Percentiles rank a stretch among this genome's conserved stretches.
Conservation (phyloP, 92 coral and sea anemone species). For the Blastomussa wellsi region DNA sequence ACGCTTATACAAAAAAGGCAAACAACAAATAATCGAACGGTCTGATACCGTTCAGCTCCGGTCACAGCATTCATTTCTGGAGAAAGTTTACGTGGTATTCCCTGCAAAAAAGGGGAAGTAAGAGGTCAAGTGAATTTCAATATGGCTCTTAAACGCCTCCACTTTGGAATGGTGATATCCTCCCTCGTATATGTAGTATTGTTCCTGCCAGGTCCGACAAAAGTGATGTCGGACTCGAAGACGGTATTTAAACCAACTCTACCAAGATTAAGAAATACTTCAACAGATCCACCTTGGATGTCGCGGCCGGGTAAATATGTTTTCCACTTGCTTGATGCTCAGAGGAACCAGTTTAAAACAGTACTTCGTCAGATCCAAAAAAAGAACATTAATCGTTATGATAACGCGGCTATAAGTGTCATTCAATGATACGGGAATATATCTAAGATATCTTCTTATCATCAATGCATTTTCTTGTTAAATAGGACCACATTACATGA, state of each 20-base stretch:
- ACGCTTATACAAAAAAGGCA: background rate
- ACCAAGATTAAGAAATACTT: background rate
- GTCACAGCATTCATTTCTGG: background rate
- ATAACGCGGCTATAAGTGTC: background rate
- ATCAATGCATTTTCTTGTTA: background rate
- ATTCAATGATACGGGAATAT: background rate
- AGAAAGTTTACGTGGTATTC: background rate
- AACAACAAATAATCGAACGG: slow-evolving; percentile 1
- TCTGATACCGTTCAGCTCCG: background rate
- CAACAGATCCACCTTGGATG: slow-evolving; percentile 29
- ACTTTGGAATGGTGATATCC: background rate
- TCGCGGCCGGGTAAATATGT: slow-evolving; percentile 21
- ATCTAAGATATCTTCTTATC: background rate
- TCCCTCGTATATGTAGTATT: background rate
- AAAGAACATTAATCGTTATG: background rate
- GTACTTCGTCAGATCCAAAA: background rate
- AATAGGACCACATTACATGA: background rate
- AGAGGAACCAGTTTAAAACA: background rate
- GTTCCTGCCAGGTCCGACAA: background rate
- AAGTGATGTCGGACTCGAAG: slow-evolving; percentile 5
- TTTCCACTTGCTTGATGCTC: background rate
- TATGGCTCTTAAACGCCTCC: background rate
- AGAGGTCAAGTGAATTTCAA: too few relatives aligned
- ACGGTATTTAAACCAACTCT: background rate
- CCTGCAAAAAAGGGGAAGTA: background rate